A percentile compares a stretch with the other conserved stretches of the same genome.
Conservation (phyloP, 2,113 vertebrate genomes). For the Ophthalmolycus amberensis region DNA sequence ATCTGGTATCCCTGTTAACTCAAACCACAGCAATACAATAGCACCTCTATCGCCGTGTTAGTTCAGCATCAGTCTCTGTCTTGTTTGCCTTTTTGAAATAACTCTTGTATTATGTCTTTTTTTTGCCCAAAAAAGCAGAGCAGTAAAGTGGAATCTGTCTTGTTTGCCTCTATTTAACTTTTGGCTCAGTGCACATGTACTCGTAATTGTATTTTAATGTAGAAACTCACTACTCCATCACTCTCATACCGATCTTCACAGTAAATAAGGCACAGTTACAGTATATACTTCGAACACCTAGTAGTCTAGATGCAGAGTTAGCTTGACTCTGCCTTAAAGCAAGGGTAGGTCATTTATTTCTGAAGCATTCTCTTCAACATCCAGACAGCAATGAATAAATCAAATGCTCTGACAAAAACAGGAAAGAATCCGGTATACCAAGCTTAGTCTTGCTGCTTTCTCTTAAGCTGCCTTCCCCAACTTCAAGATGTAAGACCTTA, state of each 20-base stretch:
- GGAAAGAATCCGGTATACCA: too few relatives aligned
- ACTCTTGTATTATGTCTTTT: slow-evolving; percentile 4
- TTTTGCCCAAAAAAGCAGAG: not conserved
- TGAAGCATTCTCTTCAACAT: not conserved
- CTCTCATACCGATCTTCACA: slow-evolving; percentile 32
- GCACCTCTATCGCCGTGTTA: not conserved
- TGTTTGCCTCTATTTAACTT: not conserved
- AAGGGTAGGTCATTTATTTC: not conserved
- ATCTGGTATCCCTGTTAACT: not conserved
- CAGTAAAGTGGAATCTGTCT: not conserved
- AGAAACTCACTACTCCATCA: slow-evolving; percentile 20
- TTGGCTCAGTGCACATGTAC: not conserved
- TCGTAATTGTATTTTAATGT: slow-evolving; percentile 9
- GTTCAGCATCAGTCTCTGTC: not conserved
- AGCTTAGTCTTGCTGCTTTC: not conserved
- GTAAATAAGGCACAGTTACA: not conserved
- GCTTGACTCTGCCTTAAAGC: slow-evolving; percentile 3
- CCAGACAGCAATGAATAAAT: not conserved
- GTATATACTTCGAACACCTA: not conserved
- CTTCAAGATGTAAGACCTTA: not conserved
- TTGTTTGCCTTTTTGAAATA: slow-evolving; percentile 5
- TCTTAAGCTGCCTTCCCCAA: not conserved
- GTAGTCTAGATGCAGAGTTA: not conserved
- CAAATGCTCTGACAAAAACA: not conserved
- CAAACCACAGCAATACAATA: not conserved